Conservation (phyloP, 2,888 invertebrate species). For the Tipula lateralis region DNA sequence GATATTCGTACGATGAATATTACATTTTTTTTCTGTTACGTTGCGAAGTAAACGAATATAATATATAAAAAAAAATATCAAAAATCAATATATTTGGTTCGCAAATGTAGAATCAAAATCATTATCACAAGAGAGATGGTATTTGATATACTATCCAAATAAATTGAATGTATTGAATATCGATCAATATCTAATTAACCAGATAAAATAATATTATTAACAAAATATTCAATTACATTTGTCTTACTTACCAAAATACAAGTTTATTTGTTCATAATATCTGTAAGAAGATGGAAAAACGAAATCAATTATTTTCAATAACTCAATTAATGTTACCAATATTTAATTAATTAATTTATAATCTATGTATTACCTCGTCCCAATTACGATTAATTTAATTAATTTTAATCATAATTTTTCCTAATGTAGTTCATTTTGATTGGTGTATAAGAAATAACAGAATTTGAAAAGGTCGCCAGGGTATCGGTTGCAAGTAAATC, state of each 20-base stretch:
- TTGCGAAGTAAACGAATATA: not conserved
- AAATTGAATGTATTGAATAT: not conserved
- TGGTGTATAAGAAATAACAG: not conserved
- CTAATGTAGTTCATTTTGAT: not conserved
- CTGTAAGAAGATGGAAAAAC: not conserved
- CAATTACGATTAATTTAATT: not conserved
- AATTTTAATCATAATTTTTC: not conserved
- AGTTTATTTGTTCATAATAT: not conserved
- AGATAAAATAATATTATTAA: not conserved
- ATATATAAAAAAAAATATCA: not conserved
- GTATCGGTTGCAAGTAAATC: not conserved
- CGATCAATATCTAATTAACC: not conserved
- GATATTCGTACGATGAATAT: not conserved
- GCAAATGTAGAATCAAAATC: not conserved
- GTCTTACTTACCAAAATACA: not conserved
- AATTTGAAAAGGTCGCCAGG: not conserved
- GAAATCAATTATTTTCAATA: not conserved
- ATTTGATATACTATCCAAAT: not conserved
- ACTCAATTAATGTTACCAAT: not conserved
- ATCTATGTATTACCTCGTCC: not conserved
- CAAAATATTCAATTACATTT: conserved; percentile 4
- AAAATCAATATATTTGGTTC: not conserved
- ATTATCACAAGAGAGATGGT: not conserved
- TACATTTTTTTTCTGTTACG: not conserved
- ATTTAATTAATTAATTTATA: not conserved